A percentile compares a stretch with the other conserved stretches of the same genome.
Conservation (phyloP, 2,113 vertebrate species). For the Ariopsis seemanni region DNA sequence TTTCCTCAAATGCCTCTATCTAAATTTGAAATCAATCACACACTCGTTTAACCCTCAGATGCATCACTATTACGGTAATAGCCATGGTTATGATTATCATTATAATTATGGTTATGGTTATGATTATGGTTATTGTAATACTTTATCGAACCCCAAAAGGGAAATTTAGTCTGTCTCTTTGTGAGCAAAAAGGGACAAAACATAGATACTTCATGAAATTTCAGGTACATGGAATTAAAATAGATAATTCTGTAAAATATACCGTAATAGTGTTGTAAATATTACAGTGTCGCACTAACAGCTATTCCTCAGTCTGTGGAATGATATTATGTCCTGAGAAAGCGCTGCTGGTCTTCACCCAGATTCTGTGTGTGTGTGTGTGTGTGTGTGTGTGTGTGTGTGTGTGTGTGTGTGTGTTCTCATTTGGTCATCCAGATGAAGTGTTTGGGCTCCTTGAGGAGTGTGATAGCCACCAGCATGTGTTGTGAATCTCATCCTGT, state of each 20-base stretch:
- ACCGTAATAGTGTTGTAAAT: neutral
- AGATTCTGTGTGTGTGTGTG: neutral
- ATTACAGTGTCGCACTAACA: neutral
- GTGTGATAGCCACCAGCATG: neutral
- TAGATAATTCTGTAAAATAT: neutral
- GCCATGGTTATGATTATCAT: neutral
- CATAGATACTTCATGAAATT: neutral
- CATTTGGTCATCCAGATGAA: neutral
- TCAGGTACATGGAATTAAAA: neutral
- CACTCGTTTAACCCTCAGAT: slow-evolving; percentile 1
- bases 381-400: neutral
- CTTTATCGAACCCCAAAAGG: slow-evolving; percentile 10
- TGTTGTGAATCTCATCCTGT: neutral
- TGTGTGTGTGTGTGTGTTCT: neutral
- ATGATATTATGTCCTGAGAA: neutral
- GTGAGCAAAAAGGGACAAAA: neutral
- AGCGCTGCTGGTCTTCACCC: neutral
- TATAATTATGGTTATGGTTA: slow-evolving; percentile 12
- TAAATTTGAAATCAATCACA: slow-evolving; percentile 2
- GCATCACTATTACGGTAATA: slow-evolving; percentile 2
- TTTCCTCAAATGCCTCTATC: slow-evolving; percentile 9
- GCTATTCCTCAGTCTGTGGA: neutral
- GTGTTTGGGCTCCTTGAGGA: neutral
- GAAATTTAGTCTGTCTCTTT: neutral
- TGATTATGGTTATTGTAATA: slow-evolving; percentile 20